Evolutionary conservation across 2,888 invertebrate genomes (phyloP).

Genomic region (Eupithecia subumbrata): DNA sequence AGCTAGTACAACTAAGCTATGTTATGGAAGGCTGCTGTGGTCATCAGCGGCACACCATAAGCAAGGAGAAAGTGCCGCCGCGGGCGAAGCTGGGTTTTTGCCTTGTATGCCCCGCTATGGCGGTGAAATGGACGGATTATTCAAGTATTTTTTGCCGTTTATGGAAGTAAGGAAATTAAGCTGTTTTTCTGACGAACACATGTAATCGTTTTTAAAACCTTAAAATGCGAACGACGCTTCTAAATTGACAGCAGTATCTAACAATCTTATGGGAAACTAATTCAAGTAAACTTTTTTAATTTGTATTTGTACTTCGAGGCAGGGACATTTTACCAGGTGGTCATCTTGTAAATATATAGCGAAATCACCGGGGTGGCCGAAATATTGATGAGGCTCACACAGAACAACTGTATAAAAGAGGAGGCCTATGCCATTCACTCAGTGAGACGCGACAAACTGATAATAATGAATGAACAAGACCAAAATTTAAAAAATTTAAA

Average conservation of each 20-base stretch:
- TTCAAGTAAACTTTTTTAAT: neutral
- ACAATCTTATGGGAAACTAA: neutral
- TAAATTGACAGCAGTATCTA: too few species aligned
- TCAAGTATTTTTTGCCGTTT: constrained; percentile 11
- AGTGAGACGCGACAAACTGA: neutral
- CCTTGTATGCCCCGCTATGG: constrained; percentile 28
- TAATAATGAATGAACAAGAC: too few species aligned
- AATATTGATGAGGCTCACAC: neutral
- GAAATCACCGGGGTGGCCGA: neutral
- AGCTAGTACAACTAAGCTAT: neutral
- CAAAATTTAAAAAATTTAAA: too few species aligned
- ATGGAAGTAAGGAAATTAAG: neutral
- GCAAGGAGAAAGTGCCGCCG: constrained; percentile 44
- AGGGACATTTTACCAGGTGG: too few species aligned
- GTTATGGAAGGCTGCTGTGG: constrained; percentile 10
- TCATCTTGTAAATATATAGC: too few species aligned
- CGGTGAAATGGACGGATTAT: constrained; percentile 23
- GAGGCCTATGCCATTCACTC: neutral
- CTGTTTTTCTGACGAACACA: neutral
- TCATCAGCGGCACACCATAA: constrained; percentile 33
- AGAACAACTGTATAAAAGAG: neutral
- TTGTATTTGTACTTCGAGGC: neutral
- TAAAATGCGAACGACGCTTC: too few species aligned
- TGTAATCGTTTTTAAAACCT: too few species aligned
- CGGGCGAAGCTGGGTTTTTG: constrained; percentile 40